A percentile compares a stretch with the other conserved stretches of the same genome.
Evolutionary conservation across 2,113 vertebrate species (phyloP).

Genomic region (Scytalopus superciliaris): DNA sequence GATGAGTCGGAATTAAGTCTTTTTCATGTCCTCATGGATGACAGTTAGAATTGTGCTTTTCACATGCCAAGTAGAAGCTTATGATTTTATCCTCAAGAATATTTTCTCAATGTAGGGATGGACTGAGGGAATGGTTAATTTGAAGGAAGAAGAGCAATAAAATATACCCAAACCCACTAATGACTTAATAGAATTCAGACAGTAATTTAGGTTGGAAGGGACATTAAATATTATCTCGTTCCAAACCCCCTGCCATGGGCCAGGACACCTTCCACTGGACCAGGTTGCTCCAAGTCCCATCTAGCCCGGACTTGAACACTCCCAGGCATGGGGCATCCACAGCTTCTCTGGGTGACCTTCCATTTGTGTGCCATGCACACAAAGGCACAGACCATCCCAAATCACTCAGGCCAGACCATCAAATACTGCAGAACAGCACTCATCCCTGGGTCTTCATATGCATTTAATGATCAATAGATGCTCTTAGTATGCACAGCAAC

Average conservation of each 20-base stretch:
- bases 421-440: not conserved
- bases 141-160: not conserved
- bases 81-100: not conserved
- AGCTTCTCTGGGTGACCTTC: not conserved
- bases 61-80: not conserved
- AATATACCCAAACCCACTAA: not conserved
- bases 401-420: not conserved
- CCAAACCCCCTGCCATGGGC: not conserved
- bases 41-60: not conserved
- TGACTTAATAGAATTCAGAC: not conserved
- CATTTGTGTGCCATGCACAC: not conserved
- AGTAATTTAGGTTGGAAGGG: not conserved
- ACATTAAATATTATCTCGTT: not conserved
- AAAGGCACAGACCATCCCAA: not conserved
- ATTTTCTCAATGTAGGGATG: rapidly evolving
- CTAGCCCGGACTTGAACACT: not conserved
- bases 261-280: not conserved
- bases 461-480: not conserved
- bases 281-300: not conserved
- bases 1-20: not conserved
- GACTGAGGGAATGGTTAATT: not conserved
- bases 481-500: not conserved
- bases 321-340: not conserved
- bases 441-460: not conserved
- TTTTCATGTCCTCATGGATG: not conserved